Percentiles rank a stretch among this genome's conserved stretches.
phyloP scores from a whole-genome alignment of 2,888 invertebrate genomes.

The Limnephilus rhombicus region DNA sequence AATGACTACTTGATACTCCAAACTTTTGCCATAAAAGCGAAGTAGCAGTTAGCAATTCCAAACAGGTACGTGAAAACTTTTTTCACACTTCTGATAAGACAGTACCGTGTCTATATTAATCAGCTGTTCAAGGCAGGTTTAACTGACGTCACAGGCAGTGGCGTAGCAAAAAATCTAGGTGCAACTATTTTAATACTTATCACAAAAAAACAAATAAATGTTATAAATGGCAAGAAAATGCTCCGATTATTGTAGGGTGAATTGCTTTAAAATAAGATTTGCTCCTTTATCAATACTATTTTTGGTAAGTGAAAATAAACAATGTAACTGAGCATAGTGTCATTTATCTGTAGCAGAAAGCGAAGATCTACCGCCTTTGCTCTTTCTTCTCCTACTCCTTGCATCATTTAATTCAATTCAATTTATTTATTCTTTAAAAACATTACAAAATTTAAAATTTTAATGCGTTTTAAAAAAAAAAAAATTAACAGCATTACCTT shows the following conservation, averaged over 20 bases:
- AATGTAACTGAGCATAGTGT: background rate
- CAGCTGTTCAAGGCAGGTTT: conserved; percentile 5
- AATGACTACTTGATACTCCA: conserved; percentile 16
- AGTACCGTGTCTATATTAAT: conserved; percentile 11
- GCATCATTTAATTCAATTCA: too few species aligned
- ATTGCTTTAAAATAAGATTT: background rate
- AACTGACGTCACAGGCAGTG: background rate
- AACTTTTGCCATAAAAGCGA: conserved; percentile 39
- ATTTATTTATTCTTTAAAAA: too few species aligned
- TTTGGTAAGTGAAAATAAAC: too few species aligned
- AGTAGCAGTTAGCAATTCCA: conserved; percentile 11
- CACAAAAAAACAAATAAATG: too few species aligned
- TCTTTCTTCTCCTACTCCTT: too few species aligned
- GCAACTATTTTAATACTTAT: background rate
- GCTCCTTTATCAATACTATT: background rate
- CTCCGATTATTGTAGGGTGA: background rate
- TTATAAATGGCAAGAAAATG: too few species aligned
- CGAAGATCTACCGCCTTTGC: background rate
- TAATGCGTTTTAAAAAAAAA: too few species aligned
- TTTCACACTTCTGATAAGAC: conserved; percentile 20
- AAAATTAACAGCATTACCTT: too few species aligned
- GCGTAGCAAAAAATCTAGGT: background rate
- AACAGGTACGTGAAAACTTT: background rate
- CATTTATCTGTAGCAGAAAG: background rate
- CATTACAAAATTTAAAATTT: too few species aligned